Percentiles rank a stretch among this genome's conserved stretches.
Evolutionary conservation across 2,888 invertebrate species (phyloP).

Genomic region (Macropis europaea): DNA sequence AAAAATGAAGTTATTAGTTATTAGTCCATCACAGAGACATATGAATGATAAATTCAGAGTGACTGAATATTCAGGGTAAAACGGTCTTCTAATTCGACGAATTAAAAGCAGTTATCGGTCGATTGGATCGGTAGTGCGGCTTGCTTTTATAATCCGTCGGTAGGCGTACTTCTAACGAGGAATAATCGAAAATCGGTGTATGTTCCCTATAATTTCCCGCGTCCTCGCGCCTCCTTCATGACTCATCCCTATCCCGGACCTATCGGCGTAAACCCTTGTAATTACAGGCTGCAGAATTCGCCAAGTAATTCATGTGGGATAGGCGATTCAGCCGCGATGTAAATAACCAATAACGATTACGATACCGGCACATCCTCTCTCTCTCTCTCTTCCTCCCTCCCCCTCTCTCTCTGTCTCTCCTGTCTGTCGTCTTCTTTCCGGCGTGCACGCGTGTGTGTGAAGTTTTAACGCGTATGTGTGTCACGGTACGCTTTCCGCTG

Average conservation of each 20-base stretch:
- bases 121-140: constrained; percentile 20
- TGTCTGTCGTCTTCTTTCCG: too few species aligned
- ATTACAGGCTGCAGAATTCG: constrained; percentile 51
- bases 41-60: too few species aligned
- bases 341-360: constrained; percentile 67
- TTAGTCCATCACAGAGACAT: too few species aligned
- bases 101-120: constrained; percentile 17
- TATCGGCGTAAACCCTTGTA: constrained; percentile 47
- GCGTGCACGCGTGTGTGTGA: constrained; percentile 8
- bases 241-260: constrained; percentile 25
- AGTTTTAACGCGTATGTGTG: constrained; percentile 21
- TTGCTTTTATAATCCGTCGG: constrained; percentile 12
- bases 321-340: constrained; percentile 48
- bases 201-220: constrained; percentile 49
- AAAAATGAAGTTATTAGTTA: too few species aligned
- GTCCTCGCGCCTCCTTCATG: constrained; percentile 38
- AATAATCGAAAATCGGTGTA: constrained; percentile 49
- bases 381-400: background rate
- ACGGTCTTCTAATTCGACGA: constrained; percentile 20
- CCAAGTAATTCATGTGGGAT: constrained; percentile 56
- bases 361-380: too few species aligned
- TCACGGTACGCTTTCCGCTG: constrained; percentile 48
- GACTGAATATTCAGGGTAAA: too few species aligned
- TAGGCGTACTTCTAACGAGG: constrained; percentile 32
- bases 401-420: too few species aligned